Evolutionary conservation across 2,888 invertebrate species (phyloP).

Genomic region (Drosophila anomalata): DNA sequence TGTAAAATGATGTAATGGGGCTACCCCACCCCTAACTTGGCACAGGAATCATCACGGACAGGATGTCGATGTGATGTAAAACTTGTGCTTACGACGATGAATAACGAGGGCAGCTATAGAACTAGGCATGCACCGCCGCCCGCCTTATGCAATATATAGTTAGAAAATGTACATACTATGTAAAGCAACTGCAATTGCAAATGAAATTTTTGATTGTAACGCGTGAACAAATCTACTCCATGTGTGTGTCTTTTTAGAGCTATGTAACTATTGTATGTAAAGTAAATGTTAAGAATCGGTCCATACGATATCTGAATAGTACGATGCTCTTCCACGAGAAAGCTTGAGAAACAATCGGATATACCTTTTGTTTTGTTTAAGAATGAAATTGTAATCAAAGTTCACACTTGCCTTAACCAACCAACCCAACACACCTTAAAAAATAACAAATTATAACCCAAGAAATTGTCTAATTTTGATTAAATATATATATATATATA

Average conservation of each 20-base stretch:
- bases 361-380: not conserved
- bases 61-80: conserved; percentile 55
- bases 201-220: conserved; percentile 40
- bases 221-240: conserved; percentile 25
- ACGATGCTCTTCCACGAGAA: conserved; percentile 31
- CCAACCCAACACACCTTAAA: conserved; percentile 2
- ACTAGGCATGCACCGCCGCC: conserved; percentile 52
- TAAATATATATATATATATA: conserved; percentile 18
- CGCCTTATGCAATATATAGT: conserved; percentile 49
- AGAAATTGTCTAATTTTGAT: conserved; percentile 35
- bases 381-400: conserved; percentile 14
- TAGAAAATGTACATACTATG: conserved; percentile 30
- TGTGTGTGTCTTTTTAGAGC: conserved; percentile 20
- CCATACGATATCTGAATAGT: too few relatives aligned
- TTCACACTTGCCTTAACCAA: conserved; percentile 26
- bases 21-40: conserved; percentile 38
- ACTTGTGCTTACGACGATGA: conserved; percentile 65
- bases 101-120: conserved; percentile 57
- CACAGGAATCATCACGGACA: conserved; percentile 61
- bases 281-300: conserved; percentile 55
- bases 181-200: conserved; percentile 17
- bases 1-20: not conserved
- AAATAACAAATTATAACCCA: conserved; percentile 35
- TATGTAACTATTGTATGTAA: conserved; percentile 36
- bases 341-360: conserved; percentile 27